Evolutionary conservation across 2,888 invertebrate genomes (phyloP).

Genomic region (Exocentrus adspersus): DNA sequence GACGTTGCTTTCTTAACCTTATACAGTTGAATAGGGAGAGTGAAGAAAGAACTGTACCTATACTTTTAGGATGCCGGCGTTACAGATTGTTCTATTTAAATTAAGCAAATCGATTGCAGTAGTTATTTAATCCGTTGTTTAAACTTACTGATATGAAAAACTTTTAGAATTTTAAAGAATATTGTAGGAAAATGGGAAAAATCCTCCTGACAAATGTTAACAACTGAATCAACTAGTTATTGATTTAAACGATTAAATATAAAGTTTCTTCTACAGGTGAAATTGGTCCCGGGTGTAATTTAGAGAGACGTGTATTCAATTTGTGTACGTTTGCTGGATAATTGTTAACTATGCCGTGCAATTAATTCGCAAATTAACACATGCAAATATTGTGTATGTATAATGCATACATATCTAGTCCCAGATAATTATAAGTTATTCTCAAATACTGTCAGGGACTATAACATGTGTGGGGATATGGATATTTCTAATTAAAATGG

Average conservation of each 20-base stretch:
- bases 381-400: conserved; percentile 3
- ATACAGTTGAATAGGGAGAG: neutral
- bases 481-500: no score
- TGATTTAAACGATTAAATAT: no score
- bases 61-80: neutral
- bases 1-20: neutral
- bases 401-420: conserved; percentile 6
- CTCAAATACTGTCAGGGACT: neutral
- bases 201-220: no score
- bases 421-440: conserved; percentile 11
- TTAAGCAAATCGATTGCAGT: neutral
- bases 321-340: neutral
- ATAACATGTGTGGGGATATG: no score
- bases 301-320: neutral
- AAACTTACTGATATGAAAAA: no score
- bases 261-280: no score
- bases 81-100: neutral
- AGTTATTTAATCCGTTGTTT: no score
- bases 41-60: no score
- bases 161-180: no score
- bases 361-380: conserved; percentile 16
- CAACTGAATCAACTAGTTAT: no score
- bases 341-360: neutral
- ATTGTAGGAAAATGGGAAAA: no score
- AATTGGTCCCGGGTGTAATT: neutral